phyloP scores from a whole-genome alignment of 2,113 vertebrate genomes.

The Fregata magnificens region DNA sequence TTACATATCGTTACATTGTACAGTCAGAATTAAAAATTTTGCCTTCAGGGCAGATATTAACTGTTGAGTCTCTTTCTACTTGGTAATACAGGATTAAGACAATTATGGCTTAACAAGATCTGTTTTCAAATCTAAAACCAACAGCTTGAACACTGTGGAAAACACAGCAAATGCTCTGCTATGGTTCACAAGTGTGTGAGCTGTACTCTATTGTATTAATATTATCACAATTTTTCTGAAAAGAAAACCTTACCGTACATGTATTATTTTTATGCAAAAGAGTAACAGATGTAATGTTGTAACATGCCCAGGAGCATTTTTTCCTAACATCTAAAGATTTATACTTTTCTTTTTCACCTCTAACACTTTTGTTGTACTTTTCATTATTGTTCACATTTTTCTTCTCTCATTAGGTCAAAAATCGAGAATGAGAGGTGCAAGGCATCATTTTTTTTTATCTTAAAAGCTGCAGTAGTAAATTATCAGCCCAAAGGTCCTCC shows the following conservation, averaged over 20 bases:
- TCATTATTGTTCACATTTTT: neutral
- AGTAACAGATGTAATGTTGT: neutral
- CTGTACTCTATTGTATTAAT: neutral
- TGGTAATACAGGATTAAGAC: neutral
- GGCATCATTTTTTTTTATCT: neutral
- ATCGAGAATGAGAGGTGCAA: neutral
- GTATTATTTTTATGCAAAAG: neutral
- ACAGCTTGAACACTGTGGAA: neutral
- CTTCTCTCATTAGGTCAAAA: neutral
- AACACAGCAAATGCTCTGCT: neutral
- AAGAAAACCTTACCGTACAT: neutral
- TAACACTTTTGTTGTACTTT: neutral
- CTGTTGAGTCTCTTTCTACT: neutral
- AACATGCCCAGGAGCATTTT: neutral
- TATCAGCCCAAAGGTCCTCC: neutral
- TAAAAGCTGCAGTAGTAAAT: neutral
- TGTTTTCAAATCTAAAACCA: neutral
- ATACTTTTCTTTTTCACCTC: neutral
- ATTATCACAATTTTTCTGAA: neutral
- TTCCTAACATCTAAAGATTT: neutral
- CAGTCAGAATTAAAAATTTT: neutral
- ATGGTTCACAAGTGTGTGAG: neutral
- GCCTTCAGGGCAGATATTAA: neutral
- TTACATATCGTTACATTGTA: neutral
- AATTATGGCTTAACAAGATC: neutral